Percentiles rank a stretch among this genome's conserved stretches.
Evolutionary conservation across 2,888 invertebrate genomes (phyloP).

Genomic region (Melikaiella ostensackeni): DNA sequence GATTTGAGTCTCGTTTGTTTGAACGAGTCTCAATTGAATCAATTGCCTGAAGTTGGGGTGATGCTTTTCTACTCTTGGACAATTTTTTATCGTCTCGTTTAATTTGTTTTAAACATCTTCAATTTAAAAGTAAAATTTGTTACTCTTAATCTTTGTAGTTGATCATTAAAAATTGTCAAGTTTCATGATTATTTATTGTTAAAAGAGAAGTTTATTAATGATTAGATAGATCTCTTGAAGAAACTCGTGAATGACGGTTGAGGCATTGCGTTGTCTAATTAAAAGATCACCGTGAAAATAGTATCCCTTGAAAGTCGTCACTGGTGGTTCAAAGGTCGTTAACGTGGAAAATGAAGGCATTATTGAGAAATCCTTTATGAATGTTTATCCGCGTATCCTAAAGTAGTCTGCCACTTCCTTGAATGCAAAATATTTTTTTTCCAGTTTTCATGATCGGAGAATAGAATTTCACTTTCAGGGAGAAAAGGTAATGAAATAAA

Average conservation of each 20-base stretch:
- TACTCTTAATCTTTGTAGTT: no score
- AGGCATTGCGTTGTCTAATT: slow-evolving; percentile 20
- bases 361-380: slow-evolving; percentile 21
- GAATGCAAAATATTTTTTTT: slow-evolving; percentile 21
- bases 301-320: not conserved
- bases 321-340: slow-evolving; percentile 28
- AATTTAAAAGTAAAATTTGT: no score
- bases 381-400: not conserved
- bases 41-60: slow-evolving; percentile 22
- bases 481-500: not conserved
- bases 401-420: not conserved
- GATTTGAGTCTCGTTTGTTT: slow-evolving; percentile 15
- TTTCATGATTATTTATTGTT: not conserved
- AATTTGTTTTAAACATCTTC: not conserved
- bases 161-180: not conserved
- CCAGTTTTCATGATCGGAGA: slow-evolving; percentile 2
- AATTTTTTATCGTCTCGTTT: not conserved
- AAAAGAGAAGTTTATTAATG: not conserved
- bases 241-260: not conserved
- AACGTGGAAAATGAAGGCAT: slow-evolving; percentile 20
- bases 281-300: slow-evolving; percentile 25
- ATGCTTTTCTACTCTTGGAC: slow-evolving; percentile 12
- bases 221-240: not conserved
- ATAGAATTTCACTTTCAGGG: not conserved
- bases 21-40: slow-evolving; percentile 30